Evolutionary conservation across 37 sponge, comb jelly and placozoan species (phyloP), one percentile per base, ranked within the genome.

Genomic region (Halisarca cf. caerulea): DNA sequence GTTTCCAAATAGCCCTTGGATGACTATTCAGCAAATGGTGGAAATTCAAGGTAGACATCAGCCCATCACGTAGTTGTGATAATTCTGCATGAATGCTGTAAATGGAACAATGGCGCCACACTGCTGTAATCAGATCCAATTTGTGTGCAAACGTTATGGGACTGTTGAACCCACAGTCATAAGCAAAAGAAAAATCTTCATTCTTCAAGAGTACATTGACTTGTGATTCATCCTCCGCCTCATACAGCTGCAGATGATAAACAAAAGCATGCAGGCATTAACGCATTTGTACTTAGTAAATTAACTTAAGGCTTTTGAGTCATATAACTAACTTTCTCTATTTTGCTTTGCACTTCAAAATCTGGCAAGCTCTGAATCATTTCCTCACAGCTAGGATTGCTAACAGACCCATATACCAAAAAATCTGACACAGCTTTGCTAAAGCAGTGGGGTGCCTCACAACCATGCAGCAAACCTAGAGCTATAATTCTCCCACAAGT

Each of bases 11-110:
- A 15, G 9, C 68, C 17, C 17, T 11, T 55, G 57, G 57, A 55
- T 55, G 57, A 11, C 11, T 55, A 17, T 11, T 55, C 17, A 11
- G 11, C 57, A 55, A 55, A 11, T 20, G 17, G 57, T n/a, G 28
- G 23, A 66, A 66, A 25, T 66, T 9, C 14, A 66, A 27, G 8
- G 28, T n/a, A 24, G 27, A 14, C 23, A 14, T 15, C 68, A 66
- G 28, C 8, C 68, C 21, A 25, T 66, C 28, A 24, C 68, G 23
- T 8, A 66, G 23, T n/a, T 66, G 68, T 9, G 28, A 15, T n/a
- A 66, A 14, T 66, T 66, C 68, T 24, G 68, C 68, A 66, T 66
- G 28, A n/a, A n/a, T 66, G 68, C 25, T 27, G 28, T 66, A 66
- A n/a, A 25, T 18, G 8, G 68, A 25, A 27, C 14, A n/a, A 27